A percentile compares a stretch with the other conserved stretches of the same genome.
These are phyloP conservation scores for Thecophora atra DNA, from an alignment of 2,888 invertebrate species.

Conservation along the genomic window DNA sequence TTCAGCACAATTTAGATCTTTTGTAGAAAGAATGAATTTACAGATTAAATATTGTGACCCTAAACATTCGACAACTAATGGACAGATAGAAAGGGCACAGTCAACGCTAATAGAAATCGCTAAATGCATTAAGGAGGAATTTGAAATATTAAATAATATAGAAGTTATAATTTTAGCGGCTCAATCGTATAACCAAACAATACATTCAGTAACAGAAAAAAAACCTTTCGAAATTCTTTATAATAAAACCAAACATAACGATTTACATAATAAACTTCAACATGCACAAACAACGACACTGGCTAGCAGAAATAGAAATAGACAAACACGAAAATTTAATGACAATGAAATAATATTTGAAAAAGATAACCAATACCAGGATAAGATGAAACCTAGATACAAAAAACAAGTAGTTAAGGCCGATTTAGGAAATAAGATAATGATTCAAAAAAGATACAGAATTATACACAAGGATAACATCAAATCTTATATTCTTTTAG, in stretches of 20 bases:
- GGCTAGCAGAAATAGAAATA: constrained; percentile 10
- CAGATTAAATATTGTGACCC: constrained; percentile 33
- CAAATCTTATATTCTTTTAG: constrained; percentile 24
- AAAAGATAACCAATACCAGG: constrained; percentile 10
- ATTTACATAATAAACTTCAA: constrained; percentile 28
- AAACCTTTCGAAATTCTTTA: constrained; percentile 37
- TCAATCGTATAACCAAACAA: constrained; percentile 36
- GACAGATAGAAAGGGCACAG: constrained; percentile 31
- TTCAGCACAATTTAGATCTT: constrained; percentile 39
- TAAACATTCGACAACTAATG: constrained; percentile 25
- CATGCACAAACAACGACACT: constrained; percentile 32
- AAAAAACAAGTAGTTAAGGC: constrained; percentile 32
- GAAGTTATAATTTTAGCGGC: constrained; percentile 29
- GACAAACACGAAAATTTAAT: background rate
- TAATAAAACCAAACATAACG: constrained; percentile 33
- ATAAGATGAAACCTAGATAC: constrained; percentile 24
- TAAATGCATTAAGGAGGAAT: constrained; percentile 29
- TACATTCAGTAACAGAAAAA: constrained; percentile 37
- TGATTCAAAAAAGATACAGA: constrained; percentile 28
- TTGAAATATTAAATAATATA: constrained; percentile 22
- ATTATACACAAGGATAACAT: constrained; percentile 36
- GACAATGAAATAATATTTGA: constrained; percentile 17
- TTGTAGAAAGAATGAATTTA: constrained; percentile 39
- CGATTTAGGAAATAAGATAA: constrained; percentile 34
- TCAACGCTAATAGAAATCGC: constrained; percentile 33